Evolutionary conservation across 2,888 invertebrate species (phyloP).

Genomic region (Agapetus fuscipes): DNA sequence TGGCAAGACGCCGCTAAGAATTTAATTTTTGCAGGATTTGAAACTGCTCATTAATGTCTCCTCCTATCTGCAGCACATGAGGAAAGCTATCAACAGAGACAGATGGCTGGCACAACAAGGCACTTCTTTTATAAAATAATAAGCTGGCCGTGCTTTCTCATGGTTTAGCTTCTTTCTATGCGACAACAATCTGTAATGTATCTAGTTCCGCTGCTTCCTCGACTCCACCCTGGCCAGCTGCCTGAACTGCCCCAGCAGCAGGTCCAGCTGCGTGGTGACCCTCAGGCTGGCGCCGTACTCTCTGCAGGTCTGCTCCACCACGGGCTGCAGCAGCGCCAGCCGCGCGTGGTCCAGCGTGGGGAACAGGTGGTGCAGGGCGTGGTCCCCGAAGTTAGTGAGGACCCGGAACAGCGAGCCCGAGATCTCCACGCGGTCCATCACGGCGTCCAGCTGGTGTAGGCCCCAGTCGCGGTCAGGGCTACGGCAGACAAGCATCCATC

Average conservation of each 20-base stretch:
- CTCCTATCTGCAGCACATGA: too few relatives aligned
- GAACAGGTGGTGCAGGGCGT: constrained; percentile 66
- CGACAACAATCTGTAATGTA: too few relatives aligned
- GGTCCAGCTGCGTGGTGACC: constrained; percentile 46
- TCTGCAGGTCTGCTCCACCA: constrained; percentile 28
- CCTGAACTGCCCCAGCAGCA: constrained; percentile 56
- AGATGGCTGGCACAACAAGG: too few relatives aligned
- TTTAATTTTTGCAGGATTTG: too few relatives aligned
- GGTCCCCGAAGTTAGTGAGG: constrained; percentile 64
- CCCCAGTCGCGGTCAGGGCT: constrained; percentile 55
- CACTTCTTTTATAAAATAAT: too few relatives aligned
- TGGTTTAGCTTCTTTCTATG: too few relatives aligned
- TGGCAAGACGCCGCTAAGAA: too few relatives aligned
- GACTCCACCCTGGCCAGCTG: constrained; percentile 35
- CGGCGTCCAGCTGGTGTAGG: constrained; percentile 60
- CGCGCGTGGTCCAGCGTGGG: constrained; percentile 67
- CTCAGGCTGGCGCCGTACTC: constrained; percentile 50
- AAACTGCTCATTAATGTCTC: too few relatives aligned
- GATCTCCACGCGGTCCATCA: constrained; percentile 58
- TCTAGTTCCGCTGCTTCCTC: neutral
- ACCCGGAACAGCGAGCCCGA: constrained; percentile 54
- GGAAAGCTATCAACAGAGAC: too few relatives aligned
- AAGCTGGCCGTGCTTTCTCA: too few relatives aligned
- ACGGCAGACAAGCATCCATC: too few relatives aligned
- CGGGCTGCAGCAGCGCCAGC: constrained; percentile 53